Base-by-base conservation (phyloP, 2,888 invertebrate species). In the Scaptomyza reducta region DNA sequence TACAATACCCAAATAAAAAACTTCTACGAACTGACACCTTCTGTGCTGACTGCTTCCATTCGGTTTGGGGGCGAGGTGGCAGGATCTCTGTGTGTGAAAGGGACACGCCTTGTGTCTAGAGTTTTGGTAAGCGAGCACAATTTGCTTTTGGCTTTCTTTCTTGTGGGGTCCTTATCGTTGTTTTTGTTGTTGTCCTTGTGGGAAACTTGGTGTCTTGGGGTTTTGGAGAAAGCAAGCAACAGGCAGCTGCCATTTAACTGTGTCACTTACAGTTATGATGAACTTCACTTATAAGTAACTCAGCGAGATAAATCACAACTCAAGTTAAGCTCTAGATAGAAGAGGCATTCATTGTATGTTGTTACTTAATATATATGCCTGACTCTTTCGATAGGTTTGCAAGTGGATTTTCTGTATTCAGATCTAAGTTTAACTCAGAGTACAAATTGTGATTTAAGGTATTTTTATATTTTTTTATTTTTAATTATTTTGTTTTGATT, bases 101-200 rank as follows among this genome's bases (percentile, higher is more conserved):
- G 53, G 55, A 68, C 44, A 53, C 62, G 56, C 62, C 62, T 53
- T 42, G 67, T 50, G 50, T 58, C 51, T 14, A n/a, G n/a, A n/a
- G n/a, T n/a, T n/a, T n/a, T n/a, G n/a, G n/a, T n/a, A n/a, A 46
- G 49, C 42, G 72, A 56, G 72, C 70, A 65, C 77, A 82, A 77
- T 74, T 79, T 79, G 67, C 61, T 66, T 65, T 65, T 63, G 70
- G 63, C 27, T 40, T 40, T 40, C 16, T 9, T 6, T 63, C 31
- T 31, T 56, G 58, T 53, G 45, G 41, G 54, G 18, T 54, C 42
- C 54, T 49, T 69, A 62, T 53, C 57, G 42, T 46, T 64, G 51
- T 35, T 58, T 51, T 50, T 54, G 53, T 44, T 66, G 46, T 68
- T 63, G 72, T 57, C 63, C 56, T 56, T 57, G 69, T 18, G 61